Conservation (phyloP, 1,140 invertebrate genomes). For the Pseudomyrmex gracilis region DNA sequence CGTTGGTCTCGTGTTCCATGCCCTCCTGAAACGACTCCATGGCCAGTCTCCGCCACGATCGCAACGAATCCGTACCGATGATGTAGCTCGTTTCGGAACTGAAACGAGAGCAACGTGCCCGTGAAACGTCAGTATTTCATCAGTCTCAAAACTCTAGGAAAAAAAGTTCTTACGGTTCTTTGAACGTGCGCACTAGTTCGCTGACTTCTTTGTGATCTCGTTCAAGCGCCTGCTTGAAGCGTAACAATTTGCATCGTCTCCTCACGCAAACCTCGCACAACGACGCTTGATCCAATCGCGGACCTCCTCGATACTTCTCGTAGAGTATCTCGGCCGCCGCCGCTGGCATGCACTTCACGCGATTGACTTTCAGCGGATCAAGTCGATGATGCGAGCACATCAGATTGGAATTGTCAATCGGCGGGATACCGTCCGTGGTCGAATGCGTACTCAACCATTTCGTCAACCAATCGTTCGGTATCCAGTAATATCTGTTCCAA, state of each 20-base stretch:
- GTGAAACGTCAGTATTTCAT: neutral
- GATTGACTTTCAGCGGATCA: conserved; percentile 82
- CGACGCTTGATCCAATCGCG: conserved; percentile 82
- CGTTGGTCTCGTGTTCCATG: conserved; percentile 75
- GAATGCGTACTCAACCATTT: conserved; percentile 84
- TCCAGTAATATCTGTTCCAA: conserved; percentile 84
- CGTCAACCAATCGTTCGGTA: conserved; percentile 85
- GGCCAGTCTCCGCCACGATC: conserved; percentile 81
- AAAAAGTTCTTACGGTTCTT: conserved; percentile 77
- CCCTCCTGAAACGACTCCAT: conserved; percentile 77
- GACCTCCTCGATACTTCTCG: conserved; percentile 83
- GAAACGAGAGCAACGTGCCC: conserved; percentile 31
- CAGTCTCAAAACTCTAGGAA: neutral
- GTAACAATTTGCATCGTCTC: conserved; percentile 82
- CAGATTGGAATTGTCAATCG: conserved; percentile 84
- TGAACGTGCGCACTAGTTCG: conserved; percentile 78
- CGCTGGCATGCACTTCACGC: conserved; percentile 81
- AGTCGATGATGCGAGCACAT: conserved; percentile 86
- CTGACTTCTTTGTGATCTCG: conserved; percentile 81
- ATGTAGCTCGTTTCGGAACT: conserved; percentile 78
- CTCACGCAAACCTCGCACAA: conserved; percentile 86
- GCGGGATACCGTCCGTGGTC: conserved; percentile 75
- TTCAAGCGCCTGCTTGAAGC: conserved; percentile 81
- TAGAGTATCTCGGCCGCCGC: conserved; percentile 84
- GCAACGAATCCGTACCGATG: conserved; percentile 81